Percentiles rank a stretch among this genome's conserved stretches.
These are phyloP conservation scores for Andrena flavipes DNA, from an alignment of 2,888 invertebrate genomes.

Conservation along the genomic window DNA sequence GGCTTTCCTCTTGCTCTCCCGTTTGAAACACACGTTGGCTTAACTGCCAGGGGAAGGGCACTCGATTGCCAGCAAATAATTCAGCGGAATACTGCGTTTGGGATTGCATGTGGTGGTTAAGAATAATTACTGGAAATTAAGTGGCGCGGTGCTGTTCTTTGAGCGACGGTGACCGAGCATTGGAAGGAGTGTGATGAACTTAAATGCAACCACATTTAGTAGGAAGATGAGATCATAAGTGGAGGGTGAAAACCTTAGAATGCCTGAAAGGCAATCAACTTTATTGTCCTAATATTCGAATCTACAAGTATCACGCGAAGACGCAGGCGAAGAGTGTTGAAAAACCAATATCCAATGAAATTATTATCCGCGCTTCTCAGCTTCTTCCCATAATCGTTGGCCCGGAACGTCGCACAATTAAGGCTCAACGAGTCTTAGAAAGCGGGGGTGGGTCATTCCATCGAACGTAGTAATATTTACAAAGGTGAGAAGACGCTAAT, in stretches of 20 bases:
- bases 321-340: neutral
- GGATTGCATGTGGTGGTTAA: neutral
- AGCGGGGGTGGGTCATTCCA: slow-evolving; percentile 26
- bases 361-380: slow-evolving; percentile 6
- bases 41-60: neutral
- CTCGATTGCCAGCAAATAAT: slow-evolving; percentile 10
- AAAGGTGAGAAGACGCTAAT: slow-evolving; percentile 57
- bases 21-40: slow-evolving; percentile 11
- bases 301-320: neutral
- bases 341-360: slow-evolving; percentile 7
- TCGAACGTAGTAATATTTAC: slow-evolving; percentile 42
- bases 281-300: too few species aligned
- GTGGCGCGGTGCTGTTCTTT: too few species aligned
- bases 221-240: too few species aligned
- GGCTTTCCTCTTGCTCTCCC: neutral
- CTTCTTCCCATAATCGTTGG: neutral
- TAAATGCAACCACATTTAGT: too few species aligned
- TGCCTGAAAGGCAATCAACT: too few species aligned
- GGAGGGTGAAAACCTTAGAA: neutral
- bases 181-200: too few species aligned
- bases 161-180: too few species aligned
- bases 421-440: slow-evolving; percentile 26
- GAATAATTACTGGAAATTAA: neutral
- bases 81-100: neutral
- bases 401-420: slow-evolving; percentile 31